Percentiles rank a stretch among this genome's conserved stretches.
Conservation (phyloP, 2,888 invertebrate genomes). For the Eubasilissa splendida region DNA sequence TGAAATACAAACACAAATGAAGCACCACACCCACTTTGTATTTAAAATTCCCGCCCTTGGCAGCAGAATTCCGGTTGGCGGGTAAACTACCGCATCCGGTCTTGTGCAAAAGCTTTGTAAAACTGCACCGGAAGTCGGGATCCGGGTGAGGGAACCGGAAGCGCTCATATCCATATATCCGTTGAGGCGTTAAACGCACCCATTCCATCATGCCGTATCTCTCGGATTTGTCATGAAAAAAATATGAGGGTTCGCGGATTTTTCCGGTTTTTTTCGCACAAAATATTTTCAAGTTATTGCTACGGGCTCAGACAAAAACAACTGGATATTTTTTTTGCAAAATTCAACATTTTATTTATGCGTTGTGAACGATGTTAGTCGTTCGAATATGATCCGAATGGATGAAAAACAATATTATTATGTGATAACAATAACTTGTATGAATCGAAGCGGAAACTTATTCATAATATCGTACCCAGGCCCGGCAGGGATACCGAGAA, state of each 20-base stretch:
- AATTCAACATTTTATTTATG: no score
- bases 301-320: no score
- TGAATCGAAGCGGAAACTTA: no score
- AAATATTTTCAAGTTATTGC: background rate
- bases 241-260: background rate
- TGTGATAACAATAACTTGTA: no score
- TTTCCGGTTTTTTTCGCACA: background rate
- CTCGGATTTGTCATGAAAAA: constrained; percentile 8
- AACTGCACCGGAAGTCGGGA: constrained; percentile 28
- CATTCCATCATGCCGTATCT: constrained; percentile 1
- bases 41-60: constrained; percentile 29
- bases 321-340: no score
- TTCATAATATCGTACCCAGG: no score
- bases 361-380: no score
- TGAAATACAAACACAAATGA: constrained; percentile 18
- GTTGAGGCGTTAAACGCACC: constrained; percentile 28
- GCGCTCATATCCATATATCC: constrained; percentile 28
- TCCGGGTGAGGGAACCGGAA: constrained; percentile 27
- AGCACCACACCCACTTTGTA: constrained; percentile 1
- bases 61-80: constrained; percentile 12
- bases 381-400: no score
- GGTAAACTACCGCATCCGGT: constrained; percentile 29
- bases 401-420: no score
- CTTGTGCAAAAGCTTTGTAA: constrained; percentile 29
- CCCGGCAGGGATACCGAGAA: no score